Base-by-base conservation (phyloP, 1,140 invertebrate species). In the Glossosoma conforme region DNA sequence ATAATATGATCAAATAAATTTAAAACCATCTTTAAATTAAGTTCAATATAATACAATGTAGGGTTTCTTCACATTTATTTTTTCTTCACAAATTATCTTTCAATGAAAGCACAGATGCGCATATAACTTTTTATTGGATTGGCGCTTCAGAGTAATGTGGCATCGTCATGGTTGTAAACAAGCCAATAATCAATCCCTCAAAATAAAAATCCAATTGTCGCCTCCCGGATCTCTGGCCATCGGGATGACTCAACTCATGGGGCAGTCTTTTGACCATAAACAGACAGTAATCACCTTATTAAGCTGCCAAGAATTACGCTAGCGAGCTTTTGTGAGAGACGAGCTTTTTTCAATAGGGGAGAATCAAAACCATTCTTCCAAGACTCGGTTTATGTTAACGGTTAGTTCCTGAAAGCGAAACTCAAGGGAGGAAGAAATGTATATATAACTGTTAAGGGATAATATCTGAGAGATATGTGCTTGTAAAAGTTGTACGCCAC, bases 361-460 rank as follows among this genome's bases (percentile, higher is more conserved):
- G 36, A 32, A 41, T 48, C 14, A 21, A 13, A 15, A 25, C 15
- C 47, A 20, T n/a, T n/a, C n/a, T n/a, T n/a, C 37, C 22, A 25
- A 28, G 41, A 36, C 45, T 51, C 48, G 54, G 38, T 52, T 56
- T 56, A 52, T 56, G 54, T 52, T 47, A 47, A 47, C 43, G 20
- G 48, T 46, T 54, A 46, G 14, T n/a, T 18, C 30, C 22, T 42
- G 25, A 22, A 25, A 50, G 43, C 19, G 33, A 36, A 18, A 36
- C 14, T 21, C 19, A 28, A 24, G 49, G 49, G 49, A 38, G 37
- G 50, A 18, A 10, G 43, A 33, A 19, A 42, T 32, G 43, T 11
- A 32, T 24, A 28, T 38, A 40, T 42, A 43, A 42, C 37, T 43
- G 21, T 43, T 43, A 50, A 50, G 37, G 47, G 47, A 42, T 35